Percentiles rank a stretch among this genome's conserved stretches.
Conservation (phyloP, 2,113 vertebrate species). For the Terrapene triunguis region DNA sequence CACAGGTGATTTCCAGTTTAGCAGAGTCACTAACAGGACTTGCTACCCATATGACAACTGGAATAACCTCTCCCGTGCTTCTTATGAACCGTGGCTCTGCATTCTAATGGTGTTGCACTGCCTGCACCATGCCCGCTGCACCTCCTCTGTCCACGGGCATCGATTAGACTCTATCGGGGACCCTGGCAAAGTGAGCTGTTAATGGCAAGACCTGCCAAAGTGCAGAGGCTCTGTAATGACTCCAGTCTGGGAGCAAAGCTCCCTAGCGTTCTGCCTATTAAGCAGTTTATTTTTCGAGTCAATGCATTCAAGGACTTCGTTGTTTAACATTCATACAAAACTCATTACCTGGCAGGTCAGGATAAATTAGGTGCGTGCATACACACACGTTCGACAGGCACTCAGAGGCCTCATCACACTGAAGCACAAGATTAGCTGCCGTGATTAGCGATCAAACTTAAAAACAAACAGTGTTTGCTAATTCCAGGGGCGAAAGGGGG, state of each 20-base stretch:
- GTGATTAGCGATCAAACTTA: conserved; percentile 5
- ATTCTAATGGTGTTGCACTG: fast-evolving
- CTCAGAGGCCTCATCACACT: neutral
- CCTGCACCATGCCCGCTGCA: fast-evolving
- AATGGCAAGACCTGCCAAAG: neutral
- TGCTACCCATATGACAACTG: neutral
- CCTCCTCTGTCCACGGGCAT: fast-evolving
- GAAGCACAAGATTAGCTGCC: fast-evolving
- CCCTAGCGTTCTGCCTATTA: neutral
- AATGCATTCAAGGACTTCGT: neutral
- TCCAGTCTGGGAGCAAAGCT: neutral
- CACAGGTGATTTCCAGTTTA: neutral
- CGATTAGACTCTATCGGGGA: fast-evolving
- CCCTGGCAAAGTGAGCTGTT: neutral
- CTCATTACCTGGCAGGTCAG: neutral
- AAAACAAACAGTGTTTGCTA: neutral
- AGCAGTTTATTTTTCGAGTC: conserved; percentile 20
- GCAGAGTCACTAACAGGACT: too few relatives aligned
- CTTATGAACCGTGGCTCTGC: fast-evolving
- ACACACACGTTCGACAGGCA: neutral
- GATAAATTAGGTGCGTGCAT: neutral
- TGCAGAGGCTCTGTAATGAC: fast-evolving
- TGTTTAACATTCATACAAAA: neutral
- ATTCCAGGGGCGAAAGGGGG: neutral
- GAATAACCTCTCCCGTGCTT: neutral